Conservation (phyloP, 2,888 invertebrate genomes). For the Arctia plantaginis region DNA sequence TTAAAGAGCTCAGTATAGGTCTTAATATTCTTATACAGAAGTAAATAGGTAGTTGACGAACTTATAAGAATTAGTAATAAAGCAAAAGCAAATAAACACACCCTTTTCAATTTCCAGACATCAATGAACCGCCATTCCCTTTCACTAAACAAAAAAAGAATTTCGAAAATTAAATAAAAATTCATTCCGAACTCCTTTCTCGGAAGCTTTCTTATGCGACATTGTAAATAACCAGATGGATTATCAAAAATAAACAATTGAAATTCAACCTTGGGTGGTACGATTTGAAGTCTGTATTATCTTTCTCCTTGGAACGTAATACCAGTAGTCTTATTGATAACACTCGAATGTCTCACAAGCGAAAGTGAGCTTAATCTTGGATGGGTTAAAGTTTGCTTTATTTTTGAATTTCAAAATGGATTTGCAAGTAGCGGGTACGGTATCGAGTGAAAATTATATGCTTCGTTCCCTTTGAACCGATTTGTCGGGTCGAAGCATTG, state of each 20-base stretch:
- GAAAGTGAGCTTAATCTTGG: not conserved
- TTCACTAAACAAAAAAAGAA: slow-evolving; percentile 55
- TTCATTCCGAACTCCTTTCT: slow-evolving; percentile 75
- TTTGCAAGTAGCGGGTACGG: slow-evolving; percentile 70
- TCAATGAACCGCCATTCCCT: slow-evolving; percentile 49
- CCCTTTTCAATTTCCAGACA: slow-evolving; percentile 55
- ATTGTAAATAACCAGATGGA: slow-evolving; percentile 74
- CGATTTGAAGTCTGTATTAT: slow-evolving; percentile 9
- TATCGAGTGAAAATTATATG: slow-evolving; percentile 78
- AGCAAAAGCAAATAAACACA: slow-evolving; percentile 37
- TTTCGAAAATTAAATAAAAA: slow-evolving; percentile 70
- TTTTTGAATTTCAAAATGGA: slow-evolving; percentile 19
- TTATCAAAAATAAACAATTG: slow-evolving; percentile 28
- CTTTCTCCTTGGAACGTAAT: slow-evolving; percentile 28
- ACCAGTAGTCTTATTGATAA: slow-evolving; percentile 29
- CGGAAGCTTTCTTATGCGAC: slow-evolving; percentile 65
- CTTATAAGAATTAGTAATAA: slow-evolving; percentile 30
- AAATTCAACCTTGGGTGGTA: slow-evolving; percentile 42
- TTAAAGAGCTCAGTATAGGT: not conserved
- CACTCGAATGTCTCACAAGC: not conserved
- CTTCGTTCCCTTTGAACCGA: slow-evolving; percentile 74
- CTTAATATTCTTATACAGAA: not conserved
- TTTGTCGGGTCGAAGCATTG: slow-evolving; percentile 65
- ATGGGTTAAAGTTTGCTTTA: slow-evolving; percentile 28
- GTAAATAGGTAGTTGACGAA: not conserved